Conservation (phyloP, 2,797 vertebrate species). For the Chrysocyon brachyurus region DNA sequence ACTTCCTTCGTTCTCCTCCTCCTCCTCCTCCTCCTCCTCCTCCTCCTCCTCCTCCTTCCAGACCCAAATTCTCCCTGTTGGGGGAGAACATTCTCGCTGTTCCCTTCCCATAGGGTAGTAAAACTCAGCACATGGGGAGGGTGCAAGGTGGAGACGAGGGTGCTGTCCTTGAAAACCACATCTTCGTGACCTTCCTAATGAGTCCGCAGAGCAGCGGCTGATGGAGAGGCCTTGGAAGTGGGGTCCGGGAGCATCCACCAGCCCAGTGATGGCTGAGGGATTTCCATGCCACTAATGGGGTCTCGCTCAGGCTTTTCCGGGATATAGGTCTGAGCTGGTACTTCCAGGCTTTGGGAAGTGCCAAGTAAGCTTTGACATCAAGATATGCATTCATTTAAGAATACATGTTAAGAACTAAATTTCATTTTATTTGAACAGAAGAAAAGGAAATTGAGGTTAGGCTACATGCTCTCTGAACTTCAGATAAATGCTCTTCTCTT, state of each 20-base stretch:
- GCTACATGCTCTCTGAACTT: neutral
- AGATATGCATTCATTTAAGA: neutral
- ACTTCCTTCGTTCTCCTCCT: neutral
- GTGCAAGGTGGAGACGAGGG: neutral
- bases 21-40: too few relatives aligned
- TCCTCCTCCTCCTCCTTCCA: neutral
- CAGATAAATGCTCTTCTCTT: neutral
- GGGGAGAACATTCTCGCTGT: neutral
- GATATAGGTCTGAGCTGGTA: neutral
- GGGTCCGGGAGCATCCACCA: fast-evolving
- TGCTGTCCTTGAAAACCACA: neutral
- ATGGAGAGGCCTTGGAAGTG: neutral
- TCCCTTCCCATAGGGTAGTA: neutral
- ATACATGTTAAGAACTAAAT: neutral
- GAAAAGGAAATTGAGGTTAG: neutral
- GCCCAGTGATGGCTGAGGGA: neutral
- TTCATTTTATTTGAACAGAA: constrained; percentile 22
- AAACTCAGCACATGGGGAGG: neutral
- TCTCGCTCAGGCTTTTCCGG: neutral
- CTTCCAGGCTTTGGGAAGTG: neutral
- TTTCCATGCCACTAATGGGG: neutral
- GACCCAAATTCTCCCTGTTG: neutral
- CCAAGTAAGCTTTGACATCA: neutral
- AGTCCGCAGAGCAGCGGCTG: neutral
- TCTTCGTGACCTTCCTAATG: neutral